These are phyloP conservation scores for Prunella fulvescens DNA, from an alignment of 2,113 vertebrate genomes.

Conservation along the genomic window DNA sequence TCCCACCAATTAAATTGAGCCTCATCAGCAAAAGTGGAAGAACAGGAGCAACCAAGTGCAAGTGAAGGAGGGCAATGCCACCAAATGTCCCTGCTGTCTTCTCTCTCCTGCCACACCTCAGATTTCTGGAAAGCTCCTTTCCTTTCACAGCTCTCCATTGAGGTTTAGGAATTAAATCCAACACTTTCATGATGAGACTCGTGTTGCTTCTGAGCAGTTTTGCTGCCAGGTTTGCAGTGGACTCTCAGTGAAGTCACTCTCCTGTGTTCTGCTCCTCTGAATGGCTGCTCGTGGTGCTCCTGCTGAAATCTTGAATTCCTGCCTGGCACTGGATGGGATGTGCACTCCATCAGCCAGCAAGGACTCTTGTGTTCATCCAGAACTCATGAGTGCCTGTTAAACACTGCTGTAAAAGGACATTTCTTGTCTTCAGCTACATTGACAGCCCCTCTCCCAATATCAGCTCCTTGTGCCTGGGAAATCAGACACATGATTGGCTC, in stretches of 20 bases:
- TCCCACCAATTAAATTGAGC: neutral
- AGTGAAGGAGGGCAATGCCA: too few species aligned
- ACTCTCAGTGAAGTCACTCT: neutral
- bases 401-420: neutral
- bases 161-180: neutral
- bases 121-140: neutral
- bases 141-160: neutral
- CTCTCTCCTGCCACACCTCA: neutral
- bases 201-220: neutral
- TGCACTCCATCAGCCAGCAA: neutral
- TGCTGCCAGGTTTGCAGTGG: neutral
- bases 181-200: rapidly evolving
- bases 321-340: neutral
- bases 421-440: neutral
- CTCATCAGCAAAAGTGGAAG: neutral
- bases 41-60: neutral
- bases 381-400: neutral
- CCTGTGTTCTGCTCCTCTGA: neutral
- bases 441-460: neutral
- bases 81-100: rapidly evolving
- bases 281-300: rapidly evolving
- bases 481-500: neutral
- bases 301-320: neutral
- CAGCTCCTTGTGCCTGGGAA: neutral
- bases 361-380: neutral